Conservation (phyloP, 2,888 invertebrate species). For the Chrysolina haemoptera region DNA sequence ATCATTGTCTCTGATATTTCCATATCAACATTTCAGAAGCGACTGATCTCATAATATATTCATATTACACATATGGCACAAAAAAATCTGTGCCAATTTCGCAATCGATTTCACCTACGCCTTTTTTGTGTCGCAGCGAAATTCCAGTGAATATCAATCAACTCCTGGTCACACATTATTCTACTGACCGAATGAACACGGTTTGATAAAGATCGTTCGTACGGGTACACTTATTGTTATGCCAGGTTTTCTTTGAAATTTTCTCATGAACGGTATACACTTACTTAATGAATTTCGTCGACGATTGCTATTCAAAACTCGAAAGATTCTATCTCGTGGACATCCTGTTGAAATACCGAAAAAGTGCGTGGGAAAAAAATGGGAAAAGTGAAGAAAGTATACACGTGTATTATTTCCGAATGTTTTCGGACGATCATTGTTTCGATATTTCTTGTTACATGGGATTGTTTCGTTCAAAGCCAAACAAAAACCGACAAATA, state of each 20-base stretch:
- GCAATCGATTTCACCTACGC: neutral
- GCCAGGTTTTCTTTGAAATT: constrained; percentile 8
- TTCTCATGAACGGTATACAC: constrained; percentile 12
- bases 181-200: neutral
- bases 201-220: neutral
- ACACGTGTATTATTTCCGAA: neutral
- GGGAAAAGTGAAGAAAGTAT: neutral
- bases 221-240: constrained; percentile 1
- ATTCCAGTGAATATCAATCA: neutral
- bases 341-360: neutral
- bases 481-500: too few species aligned
- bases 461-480: too few species aligned
- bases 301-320: neutral
- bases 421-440: neutral
- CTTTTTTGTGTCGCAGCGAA: neutral
- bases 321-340: constrained; percentile 4
- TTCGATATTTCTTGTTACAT: too few species aligned
- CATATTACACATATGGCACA: neutral
- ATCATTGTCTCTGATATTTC: constrained; percentile 6
- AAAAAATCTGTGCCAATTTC: neutral
- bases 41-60: neutral
- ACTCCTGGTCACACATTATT: neutral
- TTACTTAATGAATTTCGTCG: constrained; percentile 1
- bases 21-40: constrained; percentile 9
- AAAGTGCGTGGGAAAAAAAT: constrained; percentile 8